These are phyloP conservation scores for Catharus minimus DNA, from an alignment of 2,113 vertebrate species.

Conservation along the genomic window DNA sequence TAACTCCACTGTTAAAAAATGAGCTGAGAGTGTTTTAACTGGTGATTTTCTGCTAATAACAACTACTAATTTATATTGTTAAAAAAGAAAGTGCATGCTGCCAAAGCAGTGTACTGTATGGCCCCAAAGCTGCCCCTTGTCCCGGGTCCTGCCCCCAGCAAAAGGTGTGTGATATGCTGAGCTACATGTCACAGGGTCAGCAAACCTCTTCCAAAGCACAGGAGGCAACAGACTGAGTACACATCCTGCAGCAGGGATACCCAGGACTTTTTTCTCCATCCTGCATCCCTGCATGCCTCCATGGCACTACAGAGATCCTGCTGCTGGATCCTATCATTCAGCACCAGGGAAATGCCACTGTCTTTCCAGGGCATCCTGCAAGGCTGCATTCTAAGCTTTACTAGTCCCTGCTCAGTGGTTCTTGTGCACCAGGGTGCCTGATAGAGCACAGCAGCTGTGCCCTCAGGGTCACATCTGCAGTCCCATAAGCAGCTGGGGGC, in stretches of 20 bases:
- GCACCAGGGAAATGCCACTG: not conserved
- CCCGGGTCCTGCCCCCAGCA: not conserved
- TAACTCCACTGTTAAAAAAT: conserved; percentile 70
- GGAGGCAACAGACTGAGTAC: not conserved
- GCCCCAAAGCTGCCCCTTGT: not conserved
- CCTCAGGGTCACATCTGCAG: not conserved
- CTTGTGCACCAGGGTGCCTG: accelerated
- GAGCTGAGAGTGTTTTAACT: conserved; percentile 68
- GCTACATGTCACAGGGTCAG: not conserved
- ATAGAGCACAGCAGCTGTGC: not conserved
- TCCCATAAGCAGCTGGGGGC: not conserved
- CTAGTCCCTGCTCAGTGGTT: accelerated
- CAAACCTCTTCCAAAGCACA: not conserved
- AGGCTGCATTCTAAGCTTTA: not conserved
- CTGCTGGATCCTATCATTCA: not conserved
- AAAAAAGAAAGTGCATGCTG: conserved; percentile 37
- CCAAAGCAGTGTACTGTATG: not conserved
- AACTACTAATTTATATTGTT: conserved; percentile 61
- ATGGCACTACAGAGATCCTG: accelerated
- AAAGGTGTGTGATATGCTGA: not conserved
- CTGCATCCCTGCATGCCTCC: not conserved
- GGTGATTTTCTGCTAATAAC: conserved; percentile 66
- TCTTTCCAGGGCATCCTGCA: not conserved
- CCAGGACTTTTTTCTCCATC: not conserved
- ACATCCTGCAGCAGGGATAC: not conserved